Conservation (phyloP, 2,888 invertebrate species). For the Thecophora atra region DNA sequence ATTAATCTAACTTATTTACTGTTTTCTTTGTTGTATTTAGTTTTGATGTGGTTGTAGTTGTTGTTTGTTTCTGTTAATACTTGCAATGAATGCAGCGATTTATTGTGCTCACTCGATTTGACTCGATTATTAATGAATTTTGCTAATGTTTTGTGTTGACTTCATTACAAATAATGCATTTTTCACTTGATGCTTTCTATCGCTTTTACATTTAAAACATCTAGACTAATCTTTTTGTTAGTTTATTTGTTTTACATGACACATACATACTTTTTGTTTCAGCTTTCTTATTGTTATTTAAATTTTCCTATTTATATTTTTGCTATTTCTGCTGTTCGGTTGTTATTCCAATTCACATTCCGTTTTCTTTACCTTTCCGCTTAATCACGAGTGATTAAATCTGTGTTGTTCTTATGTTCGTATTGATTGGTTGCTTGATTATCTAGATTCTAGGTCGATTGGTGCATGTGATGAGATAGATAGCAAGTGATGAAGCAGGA, state of each 20-base stretch:
- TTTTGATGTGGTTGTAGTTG: background rate
- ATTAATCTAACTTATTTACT: slow-evolving; percentile 26
- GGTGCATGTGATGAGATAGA: background rate
- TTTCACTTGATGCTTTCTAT: background rate
- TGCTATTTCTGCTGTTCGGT: no score
- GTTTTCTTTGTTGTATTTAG: background rate
- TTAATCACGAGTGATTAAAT: background rate
- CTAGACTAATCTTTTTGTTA: background rate
- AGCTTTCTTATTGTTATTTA: no score
- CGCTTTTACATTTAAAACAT: slow-evolving; percentile 22
- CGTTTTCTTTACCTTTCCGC: no score
- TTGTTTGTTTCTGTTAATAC: slow-evolving; percentile 3
- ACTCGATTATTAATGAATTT: background rate
- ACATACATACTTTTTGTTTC: background rate
- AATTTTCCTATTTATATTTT: no score
- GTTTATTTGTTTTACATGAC: background rate
- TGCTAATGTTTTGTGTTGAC: slow-evolving; percentile 3
- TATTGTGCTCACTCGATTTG: background rate
- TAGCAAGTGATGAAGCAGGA: no score
- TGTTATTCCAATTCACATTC: no score
- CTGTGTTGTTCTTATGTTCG: background rate
- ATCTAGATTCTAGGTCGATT: background rate
- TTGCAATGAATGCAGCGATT: slow-evolving; percentile 21
- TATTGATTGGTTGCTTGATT: background rate
- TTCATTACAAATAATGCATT: background rate